phyloP scores from a whole-genome alignment of 1,140 invertebrate species.

The Chironomus striatipennis region DNA sequence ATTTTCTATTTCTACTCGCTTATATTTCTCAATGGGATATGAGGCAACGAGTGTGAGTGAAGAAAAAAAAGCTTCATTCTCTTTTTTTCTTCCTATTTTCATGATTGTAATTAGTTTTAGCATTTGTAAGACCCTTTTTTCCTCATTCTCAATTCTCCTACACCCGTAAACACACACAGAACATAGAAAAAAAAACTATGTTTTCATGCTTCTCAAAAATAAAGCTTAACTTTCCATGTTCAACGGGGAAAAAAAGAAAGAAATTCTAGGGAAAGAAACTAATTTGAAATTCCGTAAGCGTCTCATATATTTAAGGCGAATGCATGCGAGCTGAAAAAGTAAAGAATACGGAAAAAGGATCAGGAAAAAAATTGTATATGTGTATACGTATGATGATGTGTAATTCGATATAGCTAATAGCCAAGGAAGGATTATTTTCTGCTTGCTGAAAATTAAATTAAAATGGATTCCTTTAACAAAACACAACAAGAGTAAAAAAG shows the following conservation, averaged over 20 bases:
- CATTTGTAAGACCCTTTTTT: constrained; percentile 11
- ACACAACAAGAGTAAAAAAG: background rate
- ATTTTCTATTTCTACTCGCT: background rate
- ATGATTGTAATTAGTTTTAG: constrained; percentile 15
- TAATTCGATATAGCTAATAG: constrained; percentile 22
- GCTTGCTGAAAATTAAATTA: constrained; percentile 22
- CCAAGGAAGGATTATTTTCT: constrained; percentile 21
- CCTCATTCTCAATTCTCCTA: background rate
- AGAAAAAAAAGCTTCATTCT: background rate
- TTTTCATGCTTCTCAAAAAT: background rate
- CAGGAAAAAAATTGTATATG: background rate
- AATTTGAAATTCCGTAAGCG: constrained; percentile 5
- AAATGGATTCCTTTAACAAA: constrained; percentile 17
- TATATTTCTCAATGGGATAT: no score
- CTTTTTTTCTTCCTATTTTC: background rate
- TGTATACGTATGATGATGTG: constrained; percentile 17
- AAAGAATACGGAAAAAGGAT: background rate
- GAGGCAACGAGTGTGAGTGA: no score
- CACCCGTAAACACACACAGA: background rate
- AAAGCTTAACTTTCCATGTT: background rate
- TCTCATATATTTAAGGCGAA: constrained; percentile 21
- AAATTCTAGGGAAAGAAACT: background rate
- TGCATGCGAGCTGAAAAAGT: background rate
- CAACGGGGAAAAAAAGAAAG: no score
- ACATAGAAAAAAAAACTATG: background rate